These are phyloP conservation scores for Sinodicranocentrus sp. DNA, from an alignment of 2,888 invertebrate species.

Conservation along the genomic window DNA sequence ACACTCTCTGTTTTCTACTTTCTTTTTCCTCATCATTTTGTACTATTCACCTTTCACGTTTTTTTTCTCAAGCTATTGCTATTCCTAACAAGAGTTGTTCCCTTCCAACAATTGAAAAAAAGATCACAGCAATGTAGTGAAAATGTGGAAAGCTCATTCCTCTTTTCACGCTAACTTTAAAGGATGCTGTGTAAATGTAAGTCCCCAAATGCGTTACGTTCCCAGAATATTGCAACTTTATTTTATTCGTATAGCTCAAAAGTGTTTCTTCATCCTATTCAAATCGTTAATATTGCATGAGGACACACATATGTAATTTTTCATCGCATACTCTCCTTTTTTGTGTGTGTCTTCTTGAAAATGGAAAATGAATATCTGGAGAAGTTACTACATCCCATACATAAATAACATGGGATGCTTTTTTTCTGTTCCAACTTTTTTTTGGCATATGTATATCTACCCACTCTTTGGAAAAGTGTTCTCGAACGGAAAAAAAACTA, in stretches of 20 bases:
- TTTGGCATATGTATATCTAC: slow-evolving; percentile 5
- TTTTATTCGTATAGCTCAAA: too few relatives aligned
- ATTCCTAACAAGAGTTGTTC: not conserved
- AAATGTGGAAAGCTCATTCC: too few relatives aligned
- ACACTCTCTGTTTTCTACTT: not conserved
- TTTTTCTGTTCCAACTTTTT: not conserved
- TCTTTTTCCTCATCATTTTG: not conserved
- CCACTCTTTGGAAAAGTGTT: not conserved
- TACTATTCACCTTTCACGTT: not conserved
- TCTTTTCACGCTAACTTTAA: too few relatives aligned
- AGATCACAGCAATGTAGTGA: too few relatives aligned
- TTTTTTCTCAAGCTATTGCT: not conserved
- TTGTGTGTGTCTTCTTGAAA: not conserved
- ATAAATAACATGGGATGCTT: slow-evolving; percentile 4
- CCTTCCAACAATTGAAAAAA: slow-evolving; percentile 28
- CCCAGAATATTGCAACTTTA: too few relatives aligned
- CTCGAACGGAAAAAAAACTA: not conserved
- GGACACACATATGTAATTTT: slow-evolving; percentile 28
- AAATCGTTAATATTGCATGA: slow-evolving; percentile 37
- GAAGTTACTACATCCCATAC: not conserved
- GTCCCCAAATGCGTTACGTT: too few relatives aligned
- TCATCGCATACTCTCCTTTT: slow-evolving; percentile 3
- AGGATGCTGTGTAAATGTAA: too few relatives aligned
- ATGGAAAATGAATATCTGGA: not conserved
- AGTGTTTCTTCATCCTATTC: slow-evolving; percentile 38